Percentiles rank a stretch among this genome's conserved stretches.
These are phyloP conservation scores for Smittia sp. DNA, from an alignment of 2,888 invertebrate species.

Conservation along the genomic window DNA sequence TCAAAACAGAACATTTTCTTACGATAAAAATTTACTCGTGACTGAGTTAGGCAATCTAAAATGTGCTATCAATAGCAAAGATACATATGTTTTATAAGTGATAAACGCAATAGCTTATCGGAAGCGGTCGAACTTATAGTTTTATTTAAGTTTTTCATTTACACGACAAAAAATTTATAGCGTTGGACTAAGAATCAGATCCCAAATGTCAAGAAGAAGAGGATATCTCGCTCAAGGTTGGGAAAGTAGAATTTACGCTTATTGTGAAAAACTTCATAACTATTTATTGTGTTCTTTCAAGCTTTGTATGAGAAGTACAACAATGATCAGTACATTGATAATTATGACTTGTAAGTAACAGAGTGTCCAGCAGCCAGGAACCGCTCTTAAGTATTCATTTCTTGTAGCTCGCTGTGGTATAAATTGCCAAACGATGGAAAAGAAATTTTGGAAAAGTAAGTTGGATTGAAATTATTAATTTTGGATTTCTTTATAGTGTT, in stretches of 20 bases:
- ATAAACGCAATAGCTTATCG: too few species aligned
- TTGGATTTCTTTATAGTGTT: constrained; percentile 43
- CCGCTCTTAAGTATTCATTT: too few species aligned
- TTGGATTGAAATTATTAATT: neutral
- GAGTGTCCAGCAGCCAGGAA: too few species aligned
- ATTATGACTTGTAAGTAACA: constrained; percentile 53
- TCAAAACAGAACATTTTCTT: too few species aligned
- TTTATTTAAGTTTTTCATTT: neutral
- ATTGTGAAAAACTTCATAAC: too few species aligned
- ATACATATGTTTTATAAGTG: too few species aligned
- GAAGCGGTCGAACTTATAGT: too few species aligned
- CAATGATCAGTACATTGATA: constrained; percentile 52
- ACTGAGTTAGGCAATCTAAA: too few species aligned
- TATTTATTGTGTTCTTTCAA: too few species aligned
- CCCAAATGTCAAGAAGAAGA: constrained; percentile 46
- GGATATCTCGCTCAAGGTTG: constrained; percentile 49
- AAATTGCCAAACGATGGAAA: constrained; percentile 33
- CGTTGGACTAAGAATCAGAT: neutral
- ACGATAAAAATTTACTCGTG: too few species aligned
- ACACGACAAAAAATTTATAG: neutral
- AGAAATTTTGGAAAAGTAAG: constrained; percentile 17
- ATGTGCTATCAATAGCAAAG: too few species aligned
- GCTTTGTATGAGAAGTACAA: constrained; percentile 53
- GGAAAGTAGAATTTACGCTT: too few species aligned
- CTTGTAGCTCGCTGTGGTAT: constrained; percentile 49